Base-by-base conservation (phyloP, 2,888 invertebrate genomes). In the Tetragonula carbonaria region DNA sequence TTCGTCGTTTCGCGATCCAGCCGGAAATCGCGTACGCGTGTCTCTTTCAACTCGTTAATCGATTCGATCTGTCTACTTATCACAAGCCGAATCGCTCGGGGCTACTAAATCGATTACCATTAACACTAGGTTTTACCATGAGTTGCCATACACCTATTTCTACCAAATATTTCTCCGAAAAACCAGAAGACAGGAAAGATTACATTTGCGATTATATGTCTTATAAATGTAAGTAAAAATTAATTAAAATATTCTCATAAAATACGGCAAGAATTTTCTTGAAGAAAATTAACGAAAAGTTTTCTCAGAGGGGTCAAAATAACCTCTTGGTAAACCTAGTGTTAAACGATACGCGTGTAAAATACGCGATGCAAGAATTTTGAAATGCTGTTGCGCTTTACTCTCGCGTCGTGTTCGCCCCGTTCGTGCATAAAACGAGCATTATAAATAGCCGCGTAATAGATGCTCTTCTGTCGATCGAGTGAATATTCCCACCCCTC, bases 401-500 rank as follows among this genome's bases (percentile, higher is more conserved):
- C 45, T 45, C 6, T 38, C 55, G 38, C 38, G 38, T 21, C 18
- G 4, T 28, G 50, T 38, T 38, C 13, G 21, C 45, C 59, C 28
- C 28, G 28, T 28, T 28, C 28, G 51, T 21, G n/a, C 38, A 66
- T 55, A 70, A 83, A 75, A 28, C 57, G 76, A 62, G 50, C 33
- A 62, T 71, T 83, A 84, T 75, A 82, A 82, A 83, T 83, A 82
- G 84, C 38, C 55, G 51, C 57, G 83, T 76, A 73, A 76, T 83
- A 76, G 76, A 85, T 76, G 85, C 63, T 73, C 57, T 50, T 77
- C 63, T 66, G 59, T 74, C 85, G 80, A 77, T 76, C 70, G 73
- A 28, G 16, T 53, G 33, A 68, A 65, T 70, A 23, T 62, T n/a
- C 78, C 74, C 33, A 28, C 33, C 33, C 33, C 2, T 0, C 45